phyloP scores from a whole-genome alignment of 2,113 vertebrate species.

The Perognathus longimembris region DNA sequence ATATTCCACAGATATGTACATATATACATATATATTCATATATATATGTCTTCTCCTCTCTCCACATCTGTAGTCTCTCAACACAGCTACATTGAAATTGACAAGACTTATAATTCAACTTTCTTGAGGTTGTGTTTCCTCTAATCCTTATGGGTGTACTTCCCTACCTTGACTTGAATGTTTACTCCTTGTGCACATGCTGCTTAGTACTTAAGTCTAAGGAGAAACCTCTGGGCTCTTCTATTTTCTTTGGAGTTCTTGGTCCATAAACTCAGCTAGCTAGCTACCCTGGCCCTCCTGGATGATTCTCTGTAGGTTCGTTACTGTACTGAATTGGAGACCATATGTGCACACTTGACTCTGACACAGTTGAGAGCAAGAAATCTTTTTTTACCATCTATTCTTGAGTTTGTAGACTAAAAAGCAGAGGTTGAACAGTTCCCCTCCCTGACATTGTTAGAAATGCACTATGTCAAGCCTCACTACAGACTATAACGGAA shows the following conservation, averaged over 20 bases:
- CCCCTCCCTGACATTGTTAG: neutral
- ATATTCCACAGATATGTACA: no score
- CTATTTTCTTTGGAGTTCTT: neutral
- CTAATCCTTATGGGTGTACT: neutral
- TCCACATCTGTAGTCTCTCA: neutral
- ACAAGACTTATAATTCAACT: neutral
- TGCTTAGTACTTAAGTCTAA: no score
- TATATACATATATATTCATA: no score
- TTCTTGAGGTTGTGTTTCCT: neutral
- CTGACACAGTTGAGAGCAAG: neutral
- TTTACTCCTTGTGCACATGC: neutral
- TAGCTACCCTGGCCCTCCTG: neutral
- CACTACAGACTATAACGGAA: neutral
- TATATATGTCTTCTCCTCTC: no score
- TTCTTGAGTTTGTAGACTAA: neutral
- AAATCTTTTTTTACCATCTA: neutral
- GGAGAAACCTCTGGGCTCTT: neutral
- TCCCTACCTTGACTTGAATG: neutral
- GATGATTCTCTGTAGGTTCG: no score
- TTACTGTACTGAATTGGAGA: constrained; percentile 6
- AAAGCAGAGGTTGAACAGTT: neutral
- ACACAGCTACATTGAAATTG: neutral
- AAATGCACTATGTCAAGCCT: neutral
- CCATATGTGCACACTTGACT: neutral
- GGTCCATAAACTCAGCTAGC: neutral